Evolutionary conservation across 2,888 invertebrate genomes (phyloP), one percentile per base, ranked within the genome.

Genomic region (Cosmia trapezina): DNA sequence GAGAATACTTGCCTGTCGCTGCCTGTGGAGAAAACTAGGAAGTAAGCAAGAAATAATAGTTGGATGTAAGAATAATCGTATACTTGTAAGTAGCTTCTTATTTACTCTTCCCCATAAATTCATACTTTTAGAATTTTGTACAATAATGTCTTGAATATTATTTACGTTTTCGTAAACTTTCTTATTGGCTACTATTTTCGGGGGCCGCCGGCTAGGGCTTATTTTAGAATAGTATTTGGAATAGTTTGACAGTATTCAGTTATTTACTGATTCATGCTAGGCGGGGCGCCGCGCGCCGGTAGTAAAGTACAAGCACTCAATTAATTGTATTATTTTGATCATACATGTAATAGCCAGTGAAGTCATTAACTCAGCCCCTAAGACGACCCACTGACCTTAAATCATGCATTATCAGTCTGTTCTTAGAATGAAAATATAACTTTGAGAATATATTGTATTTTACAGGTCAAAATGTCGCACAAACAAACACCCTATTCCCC

Each of bases 401-500:
- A 54, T 66, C 17, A 28, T 53, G n/a, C 12, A 9, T 12, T 33
- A 14, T 8, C 43, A 47, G 14, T 17, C 28, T 28, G 28, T 28
- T 45, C n/a, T 19, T 28, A 47, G 22, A 43, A 68, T 41, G 2
- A n/a, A 41, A 41, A 37, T 5, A n/a, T 28, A n/a, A 37, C 2
- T 33, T 37, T 47, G 17, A 19, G 43, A 47, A 54, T 47, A 28
- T 60, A 9, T 49, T 53, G 53, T 53, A 68, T 82, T 87, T 81
- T 87, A 82, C 84, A 83, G 74, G 73, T n/a, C n/a, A 92, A 80
- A n/a, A 96, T 96, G 96, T 96, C 96, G 2, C 95, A 96, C 85
- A 94, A 95, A 87, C 91, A 87, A 65, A 92, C 91, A 19, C 94
- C 95, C 28, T 96, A 94, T 74, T 92, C 96, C 6, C 96, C 96